These are phyloP conservation scores for Siniperca obscura DNA, from an alignment of 2,797 vertebrate species.

Conservation along the genomic window DNA sequence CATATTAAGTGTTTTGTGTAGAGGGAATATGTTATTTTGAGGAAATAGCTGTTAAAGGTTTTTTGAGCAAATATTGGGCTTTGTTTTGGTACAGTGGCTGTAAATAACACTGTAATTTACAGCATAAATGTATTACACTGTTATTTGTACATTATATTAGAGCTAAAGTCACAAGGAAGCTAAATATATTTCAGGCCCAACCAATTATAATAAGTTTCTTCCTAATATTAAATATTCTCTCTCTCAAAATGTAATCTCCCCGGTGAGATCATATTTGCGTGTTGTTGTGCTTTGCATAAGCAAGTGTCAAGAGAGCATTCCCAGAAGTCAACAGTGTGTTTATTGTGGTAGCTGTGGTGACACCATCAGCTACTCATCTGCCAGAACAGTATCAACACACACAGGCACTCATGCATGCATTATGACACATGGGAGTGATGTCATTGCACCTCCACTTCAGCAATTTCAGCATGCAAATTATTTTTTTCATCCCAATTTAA, in stretches of 20 bases:
- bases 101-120: neutral
- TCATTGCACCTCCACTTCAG: neutral
- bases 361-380: neutral
- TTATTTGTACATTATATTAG: neutral
- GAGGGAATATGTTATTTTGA: neutral
- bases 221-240: neutral
- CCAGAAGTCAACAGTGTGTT: constrained; percentile 43
- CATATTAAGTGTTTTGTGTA: neutral
- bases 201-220: neutral
- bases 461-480: neutral
- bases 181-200: neutral
- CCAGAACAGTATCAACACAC: constrained; percentile 10
- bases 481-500: neutral
- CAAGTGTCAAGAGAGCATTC: neutral
- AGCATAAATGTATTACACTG: neutral
- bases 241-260: neutral
- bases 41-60: neutral
- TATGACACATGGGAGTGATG: neutral
- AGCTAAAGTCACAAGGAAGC: neutral
- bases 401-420: neutral
- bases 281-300: constrained; percentile 1
- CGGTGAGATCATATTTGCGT: neutral
- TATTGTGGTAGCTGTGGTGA: constrained; percentile 33
- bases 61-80: neutral
- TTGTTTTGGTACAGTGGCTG: neutral